Percentiles rank a stretch among this genome's conserved stretches.
Evolutionary conservation across 2,113 vertebrate genomes (phyloP).

Genomic region (Brevimyrus niger): DNA sequence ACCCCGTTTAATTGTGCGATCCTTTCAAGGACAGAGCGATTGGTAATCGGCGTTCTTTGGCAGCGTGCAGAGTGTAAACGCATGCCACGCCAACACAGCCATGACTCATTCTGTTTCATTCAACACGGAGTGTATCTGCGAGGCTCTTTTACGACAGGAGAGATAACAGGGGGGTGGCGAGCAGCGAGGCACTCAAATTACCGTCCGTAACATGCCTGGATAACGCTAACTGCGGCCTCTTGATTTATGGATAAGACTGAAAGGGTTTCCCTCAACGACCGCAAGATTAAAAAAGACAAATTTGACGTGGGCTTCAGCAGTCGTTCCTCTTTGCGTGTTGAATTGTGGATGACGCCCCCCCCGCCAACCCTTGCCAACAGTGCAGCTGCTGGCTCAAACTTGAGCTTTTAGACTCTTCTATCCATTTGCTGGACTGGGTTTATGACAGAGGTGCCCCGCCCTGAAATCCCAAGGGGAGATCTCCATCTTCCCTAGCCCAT

Average conservation of each 20-base stretch:
- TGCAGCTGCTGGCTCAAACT: background rate
- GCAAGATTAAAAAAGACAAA: background rate
- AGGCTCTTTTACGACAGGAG: background rate
- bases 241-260: slow-evolving; percentile 1
- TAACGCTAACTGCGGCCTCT: background rate
- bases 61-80: background rate
- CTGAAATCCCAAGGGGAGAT: slow-evolving; percentile 50
- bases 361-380: background rate
- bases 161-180: background rate
- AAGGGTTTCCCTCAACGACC: background rate
- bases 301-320: background rate
- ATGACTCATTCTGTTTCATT: slow-evolving; percentile 20
- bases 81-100: background rate
- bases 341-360: background rate
- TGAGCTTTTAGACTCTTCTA: background rate
- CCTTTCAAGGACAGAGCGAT: slow-evolving; percentile 5
- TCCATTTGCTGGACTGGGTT: background rate
- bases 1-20: background rate
- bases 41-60: background rate
- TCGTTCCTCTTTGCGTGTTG: background rate
- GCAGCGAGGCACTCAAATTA: background rate
- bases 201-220: background rate
- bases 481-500: slow-evolving; percentile 54
- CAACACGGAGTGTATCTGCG: background rate
- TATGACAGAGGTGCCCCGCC: background rate